A percentile compares a stretch with the other conserved stretches of the same genome.
Conservation (phyloP, 23 tunicate genomes). For the Corella eumyota region DNA sequence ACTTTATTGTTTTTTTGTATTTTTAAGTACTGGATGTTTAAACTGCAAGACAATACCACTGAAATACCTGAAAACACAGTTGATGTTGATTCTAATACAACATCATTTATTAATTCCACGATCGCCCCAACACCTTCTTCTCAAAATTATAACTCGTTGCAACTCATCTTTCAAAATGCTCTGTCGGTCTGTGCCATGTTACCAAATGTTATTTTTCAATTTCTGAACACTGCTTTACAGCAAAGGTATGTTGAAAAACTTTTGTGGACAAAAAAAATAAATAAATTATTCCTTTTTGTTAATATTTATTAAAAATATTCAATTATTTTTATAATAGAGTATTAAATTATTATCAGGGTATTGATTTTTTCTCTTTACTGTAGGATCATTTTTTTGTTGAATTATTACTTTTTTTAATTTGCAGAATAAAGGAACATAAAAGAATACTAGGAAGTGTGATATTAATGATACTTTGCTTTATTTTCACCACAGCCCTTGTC, state of each 20-base stretch:
- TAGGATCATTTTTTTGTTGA: no score
- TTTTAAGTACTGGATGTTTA: conserved; percentile 79
- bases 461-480: conserved; percentile 22
- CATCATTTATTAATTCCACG: not conserved
- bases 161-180: conserved; percentile 40
- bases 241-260: conserved; percentile 33
- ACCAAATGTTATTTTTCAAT: conserved; percentile 54
- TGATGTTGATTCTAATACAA: not conserved
- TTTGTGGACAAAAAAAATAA: no score
- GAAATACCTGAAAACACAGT: not conserved
- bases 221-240: conserved; percentile 61
- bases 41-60: conserved; percentile 34
- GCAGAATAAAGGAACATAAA: conserved; percentile 42
- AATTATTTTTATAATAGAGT: no score
- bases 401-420: not conserved
- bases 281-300: no score
- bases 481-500: conserved; percentile 57
- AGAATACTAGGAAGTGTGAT: conserved; percentile 38
- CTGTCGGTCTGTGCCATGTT: conserved; percentile 80
- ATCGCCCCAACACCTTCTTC: not conserved
- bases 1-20: no score
- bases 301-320: no score
- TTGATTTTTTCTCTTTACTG: no score
- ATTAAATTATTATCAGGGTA: no score
- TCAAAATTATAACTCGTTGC: conserved; percentile 15